Base-by-base conservation (phyloP, 92 coral and sea anemone genomes). In the Palythoa grandis region DNA sequence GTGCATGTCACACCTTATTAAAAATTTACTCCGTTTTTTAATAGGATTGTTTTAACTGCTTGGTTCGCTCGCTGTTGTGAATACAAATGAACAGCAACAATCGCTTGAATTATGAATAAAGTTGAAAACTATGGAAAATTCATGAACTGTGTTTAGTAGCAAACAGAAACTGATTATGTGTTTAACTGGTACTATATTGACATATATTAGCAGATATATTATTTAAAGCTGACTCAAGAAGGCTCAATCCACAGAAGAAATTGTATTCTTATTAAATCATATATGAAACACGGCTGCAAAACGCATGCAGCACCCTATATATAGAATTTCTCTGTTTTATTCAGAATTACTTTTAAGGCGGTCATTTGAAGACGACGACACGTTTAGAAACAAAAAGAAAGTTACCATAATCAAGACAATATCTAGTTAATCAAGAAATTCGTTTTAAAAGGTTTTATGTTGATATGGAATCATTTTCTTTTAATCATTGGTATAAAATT, bases 1-100 rank as follows among this genome's bases (percentile, higher is more conserved):
- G 19, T 35, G 66, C 56, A 7, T 6, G 43, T 66, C 54, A 13
- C 58, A 47, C 39, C 16, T 66, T 23, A 80, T 80, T 80, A 80
- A 80, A 66, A 23, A 80, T 80, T 80, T 47, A 80, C 39, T 6
- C 38, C 24, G 73, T 80, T 40, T 4, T 63, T 38, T 79, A 37
- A 69, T 69, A 12, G 19, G 4, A 69, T 69, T 69, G 16, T 63
- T 63, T 19, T 8, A 0, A 22, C 24, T 11, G 69, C 69, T 8
- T 2, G 69, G 16, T 56, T 56, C 4, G 19, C 8, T 9, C 69
- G 69, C 11, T 63, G 20, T 60, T 16, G 20, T 63, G 69, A 63
- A 63, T 63, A 63, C 69, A 63, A 63, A 63, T 63, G 29, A 63
- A 63, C 69, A 63, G 23, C 24, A 63, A n/a, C 25, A 9, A 19